Conservation (phyloP, 2,888 invertebrate species). For the Plebejus argus region DNA sequence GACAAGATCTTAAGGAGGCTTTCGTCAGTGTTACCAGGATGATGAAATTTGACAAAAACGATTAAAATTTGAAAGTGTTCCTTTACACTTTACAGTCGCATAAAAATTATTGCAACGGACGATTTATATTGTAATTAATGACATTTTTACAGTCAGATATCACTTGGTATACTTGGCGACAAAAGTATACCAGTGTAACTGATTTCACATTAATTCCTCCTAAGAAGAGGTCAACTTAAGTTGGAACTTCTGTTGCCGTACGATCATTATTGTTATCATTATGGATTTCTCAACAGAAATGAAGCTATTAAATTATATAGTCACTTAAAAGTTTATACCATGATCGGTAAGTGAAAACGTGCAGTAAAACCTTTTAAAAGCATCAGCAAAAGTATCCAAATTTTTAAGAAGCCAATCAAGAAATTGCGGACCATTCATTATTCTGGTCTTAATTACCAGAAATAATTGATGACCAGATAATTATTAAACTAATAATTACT, state of each 20-base stretch:
- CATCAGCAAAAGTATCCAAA: not conserved
- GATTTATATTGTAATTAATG: constrained; percentile 18
- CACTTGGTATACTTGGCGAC: not conserved
- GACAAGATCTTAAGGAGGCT: not conserved
- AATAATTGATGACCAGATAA: constrained; percentile 7
- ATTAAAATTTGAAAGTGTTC: constrained; percentile 35
- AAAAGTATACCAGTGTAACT: not conserved
- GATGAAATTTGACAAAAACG: constrained; percentile 24
- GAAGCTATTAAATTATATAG: constrained; percentile 33
- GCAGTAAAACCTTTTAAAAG: constrained; percentile 18
- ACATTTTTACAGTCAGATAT: constrained; percentile 13
- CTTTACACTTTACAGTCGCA: not conserved
- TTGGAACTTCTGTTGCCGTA: not conserved
- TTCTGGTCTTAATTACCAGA: not conserved
- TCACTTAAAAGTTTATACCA: constrained; percentile 27
- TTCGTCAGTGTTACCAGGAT: not conserved
- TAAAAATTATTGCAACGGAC: constrained; percentile 21
- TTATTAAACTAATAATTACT: not conserved
- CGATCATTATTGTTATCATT: constrained; percentile 23
- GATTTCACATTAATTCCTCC: not conserved
- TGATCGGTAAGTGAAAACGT: constrained; percentile 28
- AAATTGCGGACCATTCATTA: not conserved
- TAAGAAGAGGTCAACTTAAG: not conserved
- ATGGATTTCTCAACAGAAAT: constrained; percentile 33
- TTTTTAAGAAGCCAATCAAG: constrained; percentile 3